Evolutionary conservation across 2,797 vertebrate genomes (phyloP).

Genomic region (Trichosurus vulpecula): DNA sequence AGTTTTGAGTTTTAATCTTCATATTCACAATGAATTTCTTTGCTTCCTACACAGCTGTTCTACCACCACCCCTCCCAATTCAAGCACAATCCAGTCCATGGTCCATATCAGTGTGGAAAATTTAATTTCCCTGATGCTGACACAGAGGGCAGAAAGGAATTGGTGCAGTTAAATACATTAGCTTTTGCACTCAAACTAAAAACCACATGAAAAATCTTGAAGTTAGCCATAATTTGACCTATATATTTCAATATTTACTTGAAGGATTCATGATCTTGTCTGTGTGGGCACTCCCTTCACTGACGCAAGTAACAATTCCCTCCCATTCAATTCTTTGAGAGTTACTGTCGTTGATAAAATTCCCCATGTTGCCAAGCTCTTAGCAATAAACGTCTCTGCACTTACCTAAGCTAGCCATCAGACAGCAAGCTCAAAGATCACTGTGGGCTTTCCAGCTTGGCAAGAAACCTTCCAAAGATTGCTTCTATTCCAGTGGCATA

Average conservation of each 20-base stretch:
- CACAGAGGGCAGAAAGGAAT: not conserved
- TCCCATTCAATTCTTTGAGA: too few species aligned
- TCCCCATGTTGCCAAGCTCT: too few species aligned
- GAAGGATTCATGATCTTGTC: not conserved
- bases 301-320: too few species aligned
- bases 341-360: too few species aligned
- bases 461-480: too few species aligned
- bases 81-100: not conserved
- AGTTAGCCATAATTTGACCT: not conserved
- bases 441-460: too few species aligned
- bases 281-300: too few species aligned
- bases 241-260: not conserved
- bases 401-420: too few species aligned
- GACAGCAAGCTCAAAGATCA: too few species aligned
- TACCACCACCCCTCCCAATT: not conserved
- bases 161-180: not conserved
- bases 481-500: too few species aligned
- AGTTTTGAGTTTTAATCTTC: not conserved
- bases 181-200: slow-evolving; percentile 3
- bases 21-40: not conserved
- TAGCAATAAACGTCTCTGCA: too few species aligned
- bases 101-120: slow-evolving; percentile 14
- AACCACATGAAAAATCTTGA: not conserved
- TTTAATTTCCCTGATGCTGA: slow-evolving; percentile 14
- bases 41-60: not conserved